Evolutionary conservation across 2,888 invertebrate genomes (phyloP).

Genomic region (Cenopis cana): DNA sequence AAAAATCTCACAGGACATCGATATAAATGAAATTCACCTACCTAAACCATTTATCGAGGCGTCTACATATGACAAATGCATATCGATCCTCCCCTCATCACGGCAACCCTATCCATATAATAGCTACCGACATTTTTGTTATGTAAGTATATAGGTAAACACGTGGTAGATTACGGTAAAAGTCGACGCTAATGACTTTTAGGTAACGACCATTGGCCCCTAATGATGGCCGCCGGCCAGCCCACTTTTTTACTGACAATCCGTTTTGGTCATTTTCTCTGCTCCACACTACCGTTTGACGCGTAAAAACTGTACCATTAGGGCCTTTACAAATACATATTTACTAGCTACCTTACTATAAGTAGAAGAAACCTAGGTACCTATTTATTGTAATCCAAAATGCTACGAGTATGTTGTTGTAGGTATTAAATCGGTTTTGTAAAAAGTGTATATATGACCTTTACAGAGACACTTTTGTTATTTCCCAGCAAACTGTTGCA

Average conservation of each 20-base stretch:
- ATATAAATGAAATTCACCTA: too few species aligned
- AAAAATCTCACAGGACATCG: background rate
- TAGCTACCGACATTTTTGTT: constrained; percentile 17
- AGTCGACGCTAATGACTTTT: constrained; percentile 83
- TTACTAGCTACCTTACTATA: background rate
- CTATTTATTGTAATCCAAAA: background rate
- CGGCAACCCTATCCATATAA: background rate
- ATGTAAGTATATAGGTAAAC: constrained; percentile 38
- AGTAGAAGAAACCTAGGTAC: background rate
- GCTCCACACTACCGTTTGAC: constrained; percentile 29
- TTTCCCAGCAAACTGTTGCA: too few species aligned
- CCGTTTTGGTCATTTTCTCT: constrained; percentile 75
- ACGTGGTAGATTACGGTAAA: constrained; percentile 77
- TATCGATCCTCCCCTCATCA: background rate
- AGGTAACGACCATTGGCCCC: constrained; percentile 83
- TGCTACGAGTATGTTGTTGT: too few species aligned
- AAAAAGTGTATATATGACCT: background rate
- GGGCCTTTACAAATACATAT: constrained; percentile 7
- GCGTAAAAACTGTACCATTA: constrained; percentile 25
- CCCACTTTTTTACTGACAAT: constrained; percentile 81
- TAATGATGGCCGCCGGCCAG: constrained; percentile 75
- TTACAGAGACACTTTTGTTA: background rate
- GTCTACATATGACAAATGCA: background rate
- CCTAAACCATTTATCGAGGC: background rate
- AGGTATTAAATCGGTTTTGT: background rate